Base-by-base conservation (phyloP, 2,113 vertebrate genomes). In the Asarcornis scutulata region DNA sequence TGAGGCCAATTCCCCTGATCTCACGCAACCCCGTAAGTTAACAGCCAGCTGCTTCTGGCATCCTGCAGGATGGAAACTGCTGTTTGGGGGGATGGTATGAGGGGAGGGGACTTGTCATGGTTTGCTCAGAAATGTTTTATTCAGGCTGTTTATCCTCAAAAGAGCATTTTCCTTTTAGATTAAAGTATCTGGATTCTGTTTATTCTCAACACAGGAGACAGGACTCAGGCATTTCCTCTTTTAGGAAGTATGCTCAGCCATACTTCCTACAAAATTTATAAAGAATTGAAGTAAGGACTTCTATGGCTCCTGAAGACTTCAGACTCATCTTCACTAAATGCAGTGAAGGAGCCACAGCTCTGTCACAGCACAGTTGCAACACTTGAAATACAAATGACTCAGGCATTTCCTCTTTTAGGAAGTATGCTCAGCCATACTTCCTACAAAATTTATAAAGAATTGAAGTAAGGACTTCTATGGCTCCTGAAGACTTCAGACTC, bases 151-250 rank as follows among this genome's bases (percentile, higher is more conserved):
- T 90, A 97, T 93, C 91, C 88, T 96, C 95, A 96, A 94, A 91
- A 92, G 75, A 95, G 80, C 29, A 8, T 94, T 93, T 74, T 93
- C 91, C 26, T 95, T 44, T 92, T 84, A 83, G 93, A 96, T 95
- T 88, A 48, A 96, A 88, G 96, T 97, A 97, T 97, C 95, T 96
- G 88, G 90, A 77, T 96, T 97, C 94, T 97, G 93, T 95, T 97
- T 95, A 48, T 52, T 88, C 83, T 95, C 94, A 96, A 97, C 97
- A 83, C 89, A 64, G 87, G 95, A 84, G 95, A 93, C 76, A 72
- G 91, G 53, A 58, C 91, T 96, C 72, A 17, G 59, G 72, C 88
- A 95, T 92, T 92, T 91, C 91, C 84, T 79, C 94, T 86, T 93
- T 88, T 74, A 92, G 76, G 95, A 95, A 93, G 91, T 67, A 32